These are phyloP conservation scores for Osmerus mordax DNA, from an alignment of 2,113 vertebrate genomes.

Conservation along the genomic window DNA sequence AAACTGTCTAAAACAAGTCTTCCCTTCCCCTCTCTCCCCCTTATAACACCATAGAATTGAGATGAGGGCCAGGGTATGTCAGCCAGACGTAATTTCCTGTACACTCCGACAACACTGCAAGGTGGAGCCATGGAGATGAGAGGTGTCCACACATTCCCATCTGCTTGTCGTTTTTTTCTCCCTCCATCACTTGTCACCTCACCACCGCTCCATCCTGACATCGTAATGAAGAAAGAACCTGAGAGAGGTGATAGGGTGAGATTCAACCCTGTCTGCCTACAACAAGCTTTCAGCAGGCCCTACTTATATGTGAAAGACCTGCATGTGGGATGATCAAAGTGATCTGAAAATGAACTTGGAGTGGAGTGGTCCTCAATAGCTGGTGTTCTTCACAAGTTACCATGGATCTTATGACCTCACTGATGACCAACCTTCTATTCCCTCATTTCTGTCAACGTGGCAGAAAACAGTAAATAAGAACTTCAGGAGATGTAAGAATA, in stretches of 20 bases:
- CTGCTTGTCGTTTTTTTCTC: neutral
- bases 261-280: neutral
- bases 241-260: neutral
- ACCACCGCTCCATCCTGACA: neutral
- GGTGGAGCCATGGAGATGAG: neutral
- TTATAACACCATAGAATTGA: neutral
- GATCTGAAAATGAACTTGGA: neutral
- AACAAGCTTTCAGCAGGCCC: neutral
- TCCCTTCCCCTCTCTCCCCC: neutral
- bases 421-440: too few species aligned
- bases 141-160: neutral
- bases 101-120: neutral
- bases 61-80: neutral
- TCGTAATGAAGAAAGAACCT: slow-evolving; percentile 14
- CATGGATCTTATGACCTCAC: too few species aligned
- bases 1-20: neutral
- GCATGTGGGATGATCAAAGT: neutral
- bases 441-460: too few species aligned
- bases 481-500: too few species aligned
- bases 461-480: too few species aligned
- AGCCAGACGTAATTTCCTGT: neutral
- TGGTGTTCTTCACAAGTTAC: too few species aligned
- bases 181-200: neutral
- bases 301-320: neutral
- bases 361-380: neutral